Conservation (phyloP, 1,140 invertebrate species). For the Lineus longissimus region DNA sequence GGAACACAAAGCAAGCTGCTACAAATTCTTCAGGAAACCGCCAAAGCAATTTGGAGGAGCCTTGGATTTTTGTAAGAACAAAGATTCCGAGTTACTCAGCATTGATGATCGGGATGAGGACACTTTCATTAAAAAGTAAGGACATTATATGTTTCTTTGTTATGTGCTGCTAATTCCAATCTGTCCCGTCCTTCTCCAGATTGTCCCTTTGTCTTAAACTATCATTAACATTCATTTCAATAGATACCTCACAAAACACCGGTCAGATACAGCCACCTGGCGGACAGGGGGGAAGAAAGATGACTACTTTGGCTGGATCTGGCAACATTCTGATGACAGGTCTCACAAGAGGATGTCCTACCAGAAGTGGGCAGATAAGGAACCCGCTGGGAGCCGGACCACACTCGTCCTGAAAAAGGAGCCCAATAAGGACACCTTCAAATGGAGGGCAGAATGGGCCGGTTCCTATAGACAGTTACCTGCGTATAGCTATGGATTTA, state of each 20-base stretch:
- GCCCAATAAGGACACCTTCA: not conserved
- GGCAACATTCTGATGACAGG: not conserved
- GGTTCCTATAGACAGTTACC: not conserved
- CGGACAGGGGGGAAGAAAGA: conserved; percentile 22
- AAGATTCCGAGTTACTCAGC: conserved; percentile 29
- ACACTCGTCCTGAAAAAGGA: conserved; percentile 1
- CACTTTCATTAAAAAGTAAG: conserved; percentile 25
- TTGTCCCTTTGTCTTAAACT: too few species aligned
- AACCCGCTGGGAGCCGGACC: not conserved
- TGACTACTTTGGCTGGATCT: not conserved
- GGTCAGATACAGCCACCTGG: conserved; percentile 28
- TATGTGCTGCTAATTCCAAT: too few species aligned
- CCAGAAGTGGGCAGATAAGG: conserved; percentile 2
- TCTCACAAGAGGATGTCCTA: conserved; percentile 5
- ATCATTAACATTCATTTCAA: too few species aligned
- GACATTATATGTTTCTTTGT: too few species aligned
- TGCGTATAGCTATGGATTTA: conserved; percentile 4
- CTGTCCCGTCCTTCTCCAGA: too few species aligned
- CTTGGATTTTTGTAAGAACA: conserved; percentile 22
- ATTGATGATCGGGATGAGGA: conserved; percentile 36
- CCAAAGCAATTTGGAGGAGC: conserved; percentile 34
- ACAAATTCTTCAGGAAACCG: conserved; percentile 28
- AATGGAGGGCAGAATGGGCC: conserved; percentile 5
- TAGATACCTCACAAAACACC: conserved; percentile 23
- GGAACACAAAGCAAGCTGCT: conserved; percentile 31